Evolutionary conservation across 2,888 invertebrate genomes (phyloP).

Genomic region (Merodon equestris): DNA sequence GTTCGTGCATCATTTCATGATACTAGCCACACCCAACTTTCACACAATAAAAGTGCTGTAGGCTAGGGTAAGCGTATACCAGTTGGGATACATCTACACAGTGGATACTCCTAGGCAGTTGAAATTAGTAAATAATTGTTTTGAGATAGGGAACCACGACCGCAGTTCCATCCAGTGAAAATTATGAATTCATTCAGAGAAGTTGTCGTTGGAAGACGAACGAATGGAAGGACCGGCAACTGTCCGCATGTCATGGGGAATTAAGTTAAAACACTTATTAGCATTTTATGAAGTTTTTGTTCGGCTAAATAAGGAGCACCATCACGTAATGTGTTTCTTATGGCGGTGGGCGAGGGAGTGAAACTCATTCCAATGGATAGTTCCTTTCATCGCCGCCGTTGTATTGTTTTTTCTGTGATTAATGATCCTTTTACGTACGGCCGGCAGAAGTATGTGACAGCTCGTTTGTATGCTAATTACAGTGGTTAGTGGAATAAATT

Average conservation of each 20-base stretch:
- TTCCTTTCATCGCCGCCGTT: background rate
- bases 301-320: slow-evolving; percentile 38
- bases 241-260: slow-evolving; percentile 55
- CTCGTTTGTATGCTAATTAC: slow-evolving; percentile 55
- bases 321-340: slow-evolving; percentile 30
- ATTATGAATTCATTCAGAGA: slow-evolving; percentile 50
- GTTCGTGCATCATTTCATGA: no score
- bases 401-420: slow-evolving; percentile 36
- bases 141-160: slow-evolving; percentile 31
- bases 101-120: no score
- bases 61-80: no score
- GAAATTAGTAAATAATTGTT: slow-evolving; percentile 56
- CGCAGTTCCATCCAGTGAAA: background rate
- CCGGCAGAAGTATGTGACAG: slow-evolving; percentile 33
- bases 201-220: background rate
- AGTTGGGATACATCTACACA: no score
- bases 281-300: slow-evolving; percentile 60
- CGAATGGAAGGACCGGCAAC: background rate
- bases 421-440: slow-evolving; percentile 38
- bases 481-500: slow-evolving; percentile 44
- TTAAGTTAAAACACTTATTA: slow-evolving; percentile 61
- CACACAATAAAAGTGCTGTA: no score
- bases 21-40: no score
- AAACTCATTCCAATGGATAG: no score
- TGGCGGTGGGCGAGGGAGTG: slow-evolving; percentile 2